Evolutionary conservation across 2,113 vertebrate genomes (phyloP), one percentile per base, ranked within the genome.

Genomic region (Siphamia tubifer): DNA sequence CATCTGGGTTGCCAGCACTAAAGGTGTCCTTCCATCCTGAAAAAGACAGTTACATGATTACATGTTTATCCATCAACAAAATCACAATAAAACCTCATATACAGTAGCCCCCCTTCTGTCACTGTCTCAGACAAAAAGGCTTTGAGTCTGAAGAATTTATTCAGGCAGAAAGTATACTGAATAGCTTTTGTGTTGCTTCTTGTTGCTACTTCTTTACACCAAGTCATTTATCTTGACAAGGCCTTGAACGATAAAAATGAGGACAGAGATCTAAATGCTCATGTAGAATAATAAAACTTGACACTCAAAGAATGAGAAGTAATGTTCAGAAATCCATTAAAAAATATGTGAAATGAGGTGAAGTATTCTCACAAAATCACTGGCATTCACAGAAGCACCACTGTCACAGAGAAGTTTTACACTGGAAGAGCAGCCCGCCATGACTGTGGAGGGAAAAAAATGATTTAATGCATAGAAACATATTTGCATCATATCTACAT

Each of bases 1-100:
- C 96, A 98, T 97, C 86, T 98, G 98, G 25, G 98, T 98, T 68
- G 97, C 96, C 83, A 99, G 91, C 67, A 98, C 93, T 48, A 99
- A 89, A 0, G 98, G 96, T 0, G 96, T 98, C 85, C 94, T 93
- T 23, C 96, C 97, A 0, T 99, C 97, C 98, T 99, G 77, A 36
- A 35, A n/a, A 61, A 43, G 27, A 57, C 12, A 60, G 4, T 65
- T 28, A 5, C 27, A 24, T n/a, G 10, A 2, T 47, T 3, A 63
- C 3, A 49, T 1, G 1, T 6, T 35, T 4, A 39, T 56, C 12
- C 2, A n/a, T n/a, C n/a, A 70, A 34, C 15, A 30, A 6, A n/a
- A 5, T 2, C 1, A 51, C 11, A 42, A 42, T 12, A 25, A 23
- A 23, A 8, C 2, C 1, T 10, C 7, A 24, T n/a, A 24, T n/a